phyloP scores from a whole-genome alignment of 1,140 invertebrate species.

The Drosophila takahashii region DNA sequence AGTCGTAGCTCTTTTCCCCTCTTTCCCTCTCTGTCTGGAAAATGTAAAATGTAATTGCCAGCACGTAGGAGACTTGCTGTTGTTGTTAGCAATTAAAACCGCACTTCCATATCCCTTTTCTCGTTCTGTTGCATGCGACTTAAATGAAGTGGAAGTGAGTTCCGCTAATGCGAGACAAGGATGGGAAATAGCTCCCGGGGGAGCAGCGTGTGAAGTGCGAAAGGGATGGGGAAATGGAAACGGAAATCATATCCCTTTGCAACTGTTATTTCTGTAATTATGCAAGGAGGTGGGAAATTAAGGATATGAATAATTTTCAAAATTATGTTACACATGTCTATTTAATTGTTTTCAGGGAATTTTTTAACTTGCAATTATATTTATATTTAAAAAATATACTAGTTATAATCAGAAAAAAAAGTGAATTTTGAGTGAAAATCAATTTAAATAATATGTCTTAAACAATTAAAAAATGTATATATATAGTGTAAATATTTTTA shows the following conservation, averaged over 20 bases:
- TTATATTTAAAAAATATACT: background rate
- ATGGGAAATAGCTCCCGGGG: constrained; percentile 9
- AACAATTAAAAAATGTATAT: no score
- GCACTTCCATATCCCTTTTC: constrained; percentile 1
- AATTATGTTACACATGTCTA: background rate
- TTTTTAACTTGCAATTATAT: background rate
- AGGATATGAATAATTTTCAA: background rate
- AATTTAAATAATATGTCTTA: no score
- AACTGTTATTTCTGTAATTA: constrained; percentile 5
- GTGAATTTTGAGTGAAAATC: no score
- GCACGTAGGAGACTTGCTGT: constrained; percentile 29
- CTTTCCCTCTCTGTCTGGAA: constrained; percentile 20
- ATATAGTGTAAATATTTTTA: no score
- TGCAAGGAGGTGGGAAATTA: background rate
- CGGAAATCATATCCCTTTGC: constrained; percentile 20
- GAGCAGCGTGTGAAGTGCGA: constrained; percentile 17
- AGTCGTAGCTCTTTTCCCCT: constrained; percentile 24
- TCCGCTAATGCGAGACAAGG: constrained; percentile 1
- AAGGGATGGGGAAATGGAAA: constrained; percentile 8
- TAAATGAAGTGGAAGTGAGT: constrained; percentile 41
- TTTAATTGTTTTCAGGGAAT: no score
- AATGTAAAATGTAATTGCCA: constrained; percentile 52
- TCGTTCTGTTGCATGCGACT: constrained; percentile 1
- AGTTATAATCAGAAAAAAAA: no score
- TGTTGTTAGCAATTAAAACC: constrained; percentile 45